Evolutionary conservation across 1,140 invertebrate species (phyloP), one percentile per base, ranked within the genome.

Genomic region (Zophobas atratus): DNA sequence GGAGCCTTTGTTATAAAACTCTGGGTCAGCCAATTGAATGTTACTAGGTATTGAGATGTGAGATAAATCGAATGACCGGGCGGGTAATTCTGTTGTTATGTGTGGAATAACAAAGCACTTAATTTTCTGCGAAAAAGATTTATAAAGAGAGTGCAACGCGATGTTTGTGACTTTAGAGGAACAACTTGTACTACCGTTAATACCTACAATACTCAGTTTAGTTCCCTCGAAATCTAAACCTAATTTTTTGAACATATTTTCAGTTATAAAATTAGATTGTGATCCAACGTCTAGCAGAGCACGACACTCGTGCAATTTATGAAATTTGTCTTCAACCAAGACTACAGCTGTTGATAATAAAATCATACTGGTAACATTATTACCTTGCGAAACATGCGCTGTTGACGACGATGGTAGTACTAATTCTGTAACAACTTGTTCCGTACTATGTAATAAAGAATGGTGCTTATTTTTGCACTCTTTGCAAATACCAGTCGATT

Each of bases 241-340:
- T 36, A 67, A 67, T 67, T 67, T 49, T 48, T 51, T 48, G 49
- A n/a, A 32, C 6, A 67, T 3, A 2, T 38, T 8, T 35, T 67
- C 36, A 67, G 60, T 67, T 2, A 67, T 67, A 38, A 67, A 67
- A 67, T 67, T 33, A 35, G 32, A 35, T 36, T 67, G 60, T 5
- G 32, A 34, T 36, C 60, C 60, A 4, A 33, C 38, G n/a, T 67
- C 60, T 67, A 67, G 8, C 38, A 67, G 36, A 3, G 60, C 60
- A 8, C 60, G 4, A 38, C 35, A 32, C 1, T 67, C 3, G 6
- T 3, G 1, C 8, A 33, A 8, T 2, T 67, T 67, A n/a, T n/a
- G n/a, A 8, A n/a, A 67, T 67, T 33, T 5, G n/a, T 34, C 60
- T 35, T 35, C n/a, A 8, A 67, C 5, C n/a, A 33, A 4, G 36